Evolutionary conservation across 2,797 vertebrate species (phyloP).

Genomic region (Peromyscus aztecus): DNA sequence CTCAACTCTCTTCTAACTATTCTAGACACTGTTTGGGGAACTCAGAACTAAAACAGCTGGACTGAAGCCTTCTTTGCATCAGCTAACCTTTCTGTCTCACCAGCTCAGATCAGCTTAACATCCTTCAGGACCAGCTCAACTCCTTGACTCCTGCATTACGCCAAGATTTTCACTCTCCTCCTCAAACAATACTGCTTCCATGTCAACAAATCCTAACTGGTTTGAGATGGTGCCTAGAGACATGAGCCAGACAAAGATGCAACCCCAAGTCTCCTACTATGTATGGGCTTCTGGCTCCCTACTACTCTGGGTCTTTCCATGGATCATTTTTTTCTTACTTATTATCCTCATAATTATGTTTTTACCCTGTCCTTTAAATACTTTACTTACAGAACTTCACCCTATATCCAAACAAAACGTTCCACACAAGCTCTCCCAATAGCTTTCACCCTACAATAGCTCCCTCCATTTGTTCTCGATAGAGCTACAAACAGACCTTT

Average conservation of each 20-base stretch:
- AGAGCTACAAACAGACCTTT: not conserved
- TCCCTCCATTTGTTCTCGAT: not conserved
- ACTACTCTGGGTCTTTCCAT: not conserved
- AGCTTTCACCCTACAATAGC: not conserved
- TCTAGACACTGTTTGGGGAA: not conserved
- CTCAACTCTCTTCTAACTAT: too few relatives aligned
- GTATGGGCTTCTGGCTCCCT: not conserved
- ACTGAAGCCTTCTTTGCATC: not conserved
- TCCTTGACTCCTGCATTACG: not conserved
- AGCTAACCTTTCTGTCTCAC: not conserved
- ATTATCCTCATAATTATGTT: not conserved
- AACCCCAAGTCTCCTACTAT: not conserved
- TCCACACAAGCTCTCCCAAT: not conserved
- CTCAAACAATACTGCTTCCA: not conserved
- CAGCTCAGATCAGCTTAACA: not conserved
- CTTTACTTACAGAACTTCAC: not conserved
- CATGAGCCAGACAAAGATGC: not conserved
- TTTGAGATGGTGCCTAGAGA: not conserved
- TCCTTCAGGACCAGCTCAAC: not conserved
- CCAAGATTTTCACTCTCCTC: not conserved
- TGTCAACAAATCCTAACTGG: not conserved
- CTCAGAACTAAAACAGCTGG: not conserved
- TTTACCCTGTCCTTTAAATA: not conserved
- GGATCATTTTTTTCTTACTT: not conserved
- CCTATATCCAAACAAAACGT: not conserved